Percentiles rank a stretch among this genome's conserved stretches.
Conservation (phyloP, 2,888 invertebrate genomes). For the Ophion ventricosus region DNA sequence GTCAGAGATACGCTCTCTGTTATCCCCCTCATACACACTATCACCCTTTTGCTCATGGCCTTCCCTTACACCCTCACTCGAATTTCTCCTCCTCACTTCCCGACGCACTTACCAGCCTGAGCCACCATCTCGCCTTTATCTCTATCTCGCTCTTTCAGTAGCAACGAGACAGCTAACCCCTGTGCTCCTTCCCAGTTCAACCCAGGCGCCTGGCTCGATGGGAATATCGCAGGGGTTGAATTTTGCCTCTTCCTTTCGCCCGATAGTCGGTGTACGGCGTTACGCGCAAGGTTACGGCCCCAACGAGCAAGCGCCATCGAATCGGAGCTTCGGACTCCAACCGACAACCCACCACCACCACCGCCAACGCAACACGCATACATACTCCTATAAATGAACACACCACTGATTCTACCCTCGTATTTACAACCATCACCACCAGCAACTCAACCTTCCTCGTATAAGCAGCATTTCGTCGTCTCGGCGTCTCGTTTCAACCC, state of each 20-base stretch:
- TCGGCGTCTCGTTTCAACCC: constrained; percentile 40
- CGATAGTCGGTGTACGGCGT: constrained; percentile 53
- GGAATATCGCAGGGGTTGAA: constrained; percentile 65
- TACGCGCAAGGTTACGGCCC: constrained; percentile 66
- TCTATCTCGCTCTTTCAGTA: constrained; percentile 47
- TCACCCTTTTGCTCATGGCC: constrained; percentile 70
- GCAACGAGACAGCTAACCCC: constrained; percentile 36
- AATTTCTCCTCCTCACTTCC: constrained; percentile 18
- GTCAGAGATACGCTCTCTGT: constrained; percentile 79
- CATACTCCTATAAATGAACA: constrained; percentile 59
- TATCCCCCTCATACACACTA: constrained; percentile 66
- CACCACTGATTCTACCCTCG: constrained; percentile 61
- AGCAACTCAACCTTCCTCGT: constrained; percentile 52
- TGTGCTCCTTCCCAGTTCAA: constrained; percentile 50
- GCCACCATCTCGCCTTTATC: constrained; percentile 47
- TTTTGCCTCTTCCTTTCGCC: constrained; percentile 59
- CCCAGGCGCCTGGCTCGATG: constrained; percentile 42
- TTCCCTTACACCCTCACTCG: constrained; percentile 48
- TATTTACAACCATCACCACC: constrained; percentile 53
- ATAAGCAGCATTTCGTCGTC: constrained; percentile 48
- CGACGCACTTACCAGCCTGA: constrained; percentile 55
- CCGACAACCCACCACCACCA: constrained; percentile 46
- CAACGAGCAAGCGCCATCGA: constrained; percentile 65
- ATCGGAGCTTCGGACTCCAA: constrained; percentile 60
- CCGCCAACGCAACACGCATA: constrained; percentile 30